Evolutionary conservation across 2,797 vertebrate genomes (phyloP), one percentile per base, ranked within the genome.

Genomic region (Malacoctenus gilli): DNA sequence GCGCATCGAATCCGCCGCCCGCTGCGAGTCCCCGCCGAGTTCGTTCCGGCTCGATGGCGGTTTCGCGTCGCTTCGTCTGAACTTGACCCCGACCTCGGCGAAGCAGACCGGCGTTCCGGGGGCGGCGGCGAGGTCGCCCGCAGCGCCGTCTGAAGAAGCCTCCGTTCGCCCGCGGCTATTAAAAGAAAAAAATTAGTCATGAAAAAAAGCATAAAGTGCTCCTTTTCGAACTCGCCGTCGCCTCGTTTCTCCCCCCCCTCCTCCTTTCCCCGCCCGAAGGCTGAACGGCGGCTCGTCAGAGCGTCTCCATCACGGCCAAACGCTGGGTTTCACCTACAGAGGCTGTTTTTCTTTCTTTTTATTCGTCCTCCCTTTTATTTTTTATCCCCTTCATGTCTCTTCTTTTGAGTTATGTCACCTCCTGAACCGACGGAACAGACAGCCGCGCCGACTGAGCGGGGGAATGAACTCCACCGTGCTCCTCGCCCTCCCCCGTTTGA

Each of bases 261-360:
- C n/a, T 4, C 18, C 30, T 11, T 38, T 38, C 38, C 35, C 16
- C 35, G 53, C 13, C 54, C n/a, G 34, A 43, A 39, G 30, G 36
- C 46, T 59, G 43, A 66, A 72, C 73, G 66, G 60, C 30, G 48
- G 48, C 53, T 56, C 20, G 53, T 31, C 16, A 30, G 11, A 60
- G 15, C 16, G 14, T 55, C 46, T 46, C 36, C 36, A 52, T 51
- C 39, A 10, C n/a, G 0, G 13, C 59, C 55, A 68, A 63, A 41
- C 52, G 32, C 39, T 52, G n/a, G 23, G 7, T 38, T 64, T 61
- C 51, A 55, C 19, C 50, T 44, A 21, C 51, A 44, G 9, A 62
- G 34, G 4, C 8, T 13, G 48, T 41, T 51, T 59, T 60, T n/a
- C n/a, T n/a, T n/a, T n/a, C n/a, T n/a, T n/a, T n/a, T n/a, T n/a